Evolutionary conservation across 2,113 vertebrate genomes (phyloP).

Genomic region (Gymnocephalus cernua): DNA sequence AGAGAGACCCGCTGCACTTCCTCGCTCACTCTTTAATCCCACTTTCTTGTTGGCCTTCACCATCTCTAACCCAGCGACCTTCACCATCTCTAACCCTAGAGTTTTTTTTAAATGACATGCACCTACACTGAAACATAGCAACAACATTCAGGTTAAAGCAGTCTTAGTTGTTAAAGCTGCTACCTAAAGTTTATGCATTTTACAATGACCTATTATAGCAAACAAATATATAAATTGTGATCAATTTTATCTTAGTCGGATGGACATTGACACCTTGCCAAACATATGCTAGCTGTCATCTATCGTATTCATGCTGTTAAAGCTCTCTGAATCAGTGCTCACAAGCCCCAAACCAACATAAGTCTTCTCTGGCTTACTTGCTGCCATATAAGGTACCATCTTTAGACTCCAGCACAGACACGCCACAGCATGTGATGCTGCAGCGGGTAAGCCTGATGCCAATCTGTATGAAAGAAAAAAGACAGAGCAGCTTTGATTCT

Average conservation of each 20-base stretch:
- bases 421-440: slow-evolving; percentile 45
- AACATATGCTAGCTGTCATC: not conserved
- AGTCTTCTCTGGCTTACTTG: slow-evolving; percentile 22
- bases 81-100: not conserved
- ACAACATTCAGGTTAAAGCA: not conserved
- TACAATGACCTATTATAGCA: not conserved
- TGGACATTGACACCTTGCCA: slow-evolving; percentile 5
- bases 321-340: slow-evolving; percentile 27
- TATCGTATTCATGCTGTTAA: slow-evolving; percentile 13
- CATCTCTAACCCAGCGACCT: slow-evolving; percentile 6
- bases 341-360: slow-evolving; percentile 26
- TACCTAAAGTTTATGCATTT: not conserved
- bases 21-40: slow-evolving; percentile 15
- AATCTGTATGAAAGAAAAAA: slow-evolving; percentile 5
- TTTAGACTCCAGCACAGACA: slow-evolving; percentile 36
- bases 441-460: slow-evolving; percentile 24
- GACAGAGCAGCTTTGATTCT: slow-evolving; percentile 26
- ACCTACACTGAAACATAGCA: not conserved
- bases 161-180: not conserved
- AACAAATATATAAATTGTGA: not conserved
- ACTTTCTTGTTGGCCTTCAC: slow-evolving; percentile 3
- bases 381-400: slow-evolving; percentile 79
- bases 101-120: not conserved
- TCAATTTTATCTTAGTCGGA: not conserved
- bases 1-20: slow-evolving; percentile 15